A percentile compares a stretch with the other conserved stretches of the same genome.
Evolutionary conservation across 2,797 vertebrate species (phyloP).

Genomic region (Halcyon chelicuti): DNA sequence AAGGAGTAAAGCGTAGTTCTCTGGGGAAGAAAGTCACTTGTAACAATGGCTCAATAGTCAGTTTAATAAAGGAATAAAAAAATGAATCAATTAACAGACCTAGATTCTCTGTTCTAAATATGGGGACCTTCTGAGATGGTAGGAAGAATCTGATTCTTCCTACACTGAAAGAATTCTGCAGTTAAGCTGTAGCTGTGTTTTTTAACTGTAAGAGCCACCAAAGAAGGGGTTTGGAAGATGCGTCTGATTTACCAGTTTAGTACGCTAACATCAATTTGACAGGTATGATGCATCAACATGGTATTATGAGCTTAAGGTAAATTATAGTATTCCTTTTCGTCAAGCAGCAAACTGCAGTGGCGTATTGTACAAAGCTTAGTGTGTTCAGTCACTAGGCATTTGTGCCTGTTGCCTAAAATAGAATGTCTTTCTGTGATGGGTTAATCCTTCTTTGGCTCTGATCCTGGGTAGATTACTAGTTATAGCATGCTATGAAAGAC

Average conservation of each 20-base stretch:
- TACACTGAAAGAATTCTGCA: not conserved
- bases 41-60: not conserved
- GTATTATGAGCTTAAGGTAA: not conserved
- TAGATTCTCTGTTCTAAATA: not conserved
- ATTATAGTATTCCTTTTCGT: conserved; percentile 21
- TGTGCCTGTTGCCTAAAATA: conserved; percentile 79
- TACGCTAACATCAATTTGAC: not conserved
- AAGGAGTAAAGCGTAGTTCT: not conserved
- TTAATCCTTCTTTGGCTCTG: conserved; percentile 83
- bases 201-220: not conserved
- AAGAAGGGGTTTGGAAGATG: not conserved
- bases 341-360: not conserved
- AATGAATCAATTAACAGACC: not conserved
- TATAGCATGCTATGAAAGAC: conserved; percentile 57
- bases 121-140: not conserved
- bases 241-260: not conserved
- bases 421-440: conserved; percentile 77
- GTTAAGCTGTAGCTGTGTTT: not conserved
- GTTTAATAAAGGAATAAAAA: not conserved
- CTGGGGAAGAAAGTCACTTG: not conserved
- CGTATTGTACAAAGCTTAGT: conserved; percentile 49
- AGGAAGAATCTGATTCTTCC: not conserved
- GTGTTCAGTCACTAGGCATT: conserved; percentile 71
- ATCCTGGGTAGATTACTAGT: conserved; percentile 77
- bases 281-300: conserved; percentile 12